A percentile compares a stretch with the other conserved stretches of the same genome.
These are phyloP conservation scores for Cherax quadricarinatus DNA, from an alignment of 1,140 invertebrate genomes.

Conservation along the genomic window DNA sequence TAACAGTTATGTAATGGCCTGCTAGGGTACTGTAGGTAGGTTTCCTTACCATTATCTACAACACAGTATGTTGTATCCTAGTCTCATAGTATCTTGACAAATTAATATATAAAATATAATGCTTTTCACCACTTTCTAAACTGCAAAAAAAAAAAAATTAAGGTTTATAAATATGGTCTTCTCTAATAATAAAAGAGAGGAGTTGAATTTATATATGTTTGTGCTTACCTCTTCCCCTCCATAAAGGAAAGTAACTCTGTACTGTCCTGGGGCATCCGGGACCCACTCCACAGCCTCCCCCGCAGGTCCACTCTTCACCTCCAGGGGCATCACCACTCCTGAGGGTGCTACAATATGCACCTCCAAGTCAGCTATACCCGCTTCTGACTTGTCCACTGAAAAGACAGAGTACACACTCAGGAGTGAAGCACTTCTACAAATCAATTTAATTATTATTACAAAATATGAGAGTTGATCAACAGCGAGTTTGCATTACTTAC, in stretches of 20 bases:
- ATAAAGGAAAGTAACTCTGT: constrained; percentile 91
- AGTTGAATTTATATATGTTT: neutral
- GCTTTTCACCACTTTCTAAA: no score
- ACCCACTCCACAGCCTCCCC: constrained; percentile 91
- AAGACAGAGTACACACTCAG: constrained; percentile 45
- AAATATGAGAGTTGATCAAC: neutral
- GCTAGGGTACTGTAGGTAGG: no score
- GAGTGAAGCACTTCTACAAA: neutral
- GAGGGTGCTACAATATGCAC: constrained; percentile 92
- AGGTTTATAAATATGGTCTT: no score
- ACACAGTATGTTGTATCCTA: no score
- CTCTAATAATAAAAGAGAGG: no score
- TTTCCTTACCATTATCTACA: no score
- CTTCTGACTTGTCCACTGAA: constrained; percentile 89
- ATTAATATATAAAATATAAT: no score
- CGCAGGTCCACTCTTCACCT: constrained; percentile 83
- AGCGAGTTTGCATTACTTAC: constrained; percentile 78
- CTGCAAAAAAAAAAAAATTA: no score
- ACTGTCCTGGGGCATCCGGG: constrained; percentile 91
- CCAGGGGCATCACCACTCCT: constrained; percentile 90
- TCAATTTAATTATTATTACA: neutral
- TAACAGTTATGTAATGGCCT: neutral
- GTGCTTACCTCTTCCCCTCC: constrained; percentile 84
- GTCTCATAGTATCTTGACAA: no score
- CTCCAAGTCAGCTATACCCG: constrained; percentile 93